These are phyloP conservation scores for Formica aserva DNA, from an alignment of 2,888 invertebrate species.

Conservation along the genomic window DNA sequence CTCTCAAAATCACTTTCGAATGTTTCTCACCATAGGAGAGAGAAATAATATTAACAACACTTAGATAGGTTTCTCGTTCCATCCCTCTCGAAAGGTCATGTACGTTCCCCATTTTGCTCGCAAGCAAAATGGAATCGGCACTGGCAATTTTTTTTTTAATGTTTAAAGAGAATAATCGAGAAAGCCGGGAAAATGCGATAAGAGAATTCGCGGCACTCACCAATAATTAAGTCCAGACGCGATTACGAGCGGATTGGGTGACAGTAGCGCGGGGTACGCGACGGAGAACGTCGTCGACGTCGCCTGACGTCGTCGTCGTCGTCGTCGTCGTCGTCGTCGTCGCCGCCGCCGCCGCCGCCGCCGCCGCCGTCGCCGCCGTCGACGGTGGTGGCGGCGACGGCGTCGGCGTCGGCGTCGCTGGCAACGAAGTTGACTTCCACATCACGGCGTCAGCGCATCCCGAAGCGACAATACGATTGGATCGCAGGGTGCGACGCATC, in stretches of 20 bases:
- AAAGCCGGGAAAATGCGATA: not conserved
- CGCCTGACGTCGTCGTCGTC: slow-evolving; percentile 88
- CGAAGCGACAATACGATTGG: slow-evolving; percentile 86
- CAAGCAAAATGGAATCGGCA: slow-evolving; percentile 3
- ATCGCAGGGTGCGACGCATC: slow-evolving; percentile 86
- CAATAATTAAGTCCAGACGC: slow-evolving; percentile 85
- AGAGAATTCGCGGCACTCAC: slow-evolving; percentile 78
- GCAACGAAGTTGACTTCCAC: slow-evolving; percentile 68
- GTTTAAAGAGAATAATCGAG: not conserved
- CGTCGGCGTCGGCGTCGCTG: slow-evolving; percentile 60
- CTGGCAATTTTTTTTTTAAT: not conserved
- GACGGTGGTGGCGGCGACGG: slow-evolving; percentile 63
- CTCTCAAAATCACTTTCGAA: not conserved
- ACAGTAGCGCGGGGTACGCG: slow-evolving; percentile 83
- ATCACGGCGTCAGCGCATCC: slow-evolving; percentile 86
- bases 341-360: slow-evolving; percentile 70
- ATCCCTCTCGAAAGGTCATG: not conserved
- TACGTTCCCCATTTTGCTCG: slow-evolving; percentile 5
- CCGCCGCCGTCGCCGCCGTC: slow-evolving; percentile 85
- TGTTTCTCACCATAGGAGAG: not conserved
- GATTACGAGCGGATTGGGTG: slow-evolving; percentile 82
- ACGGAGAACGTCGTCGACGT: slow-evolving; percentile 86
- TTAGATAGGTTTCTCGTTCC: not conserved
- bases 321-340: slow-evolving; percentile 86
- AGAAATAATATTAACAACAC: not conserved